Conservation (phyloP, 2,797 vertebrate species). For the Coregonus ussuriensis region DNA sequence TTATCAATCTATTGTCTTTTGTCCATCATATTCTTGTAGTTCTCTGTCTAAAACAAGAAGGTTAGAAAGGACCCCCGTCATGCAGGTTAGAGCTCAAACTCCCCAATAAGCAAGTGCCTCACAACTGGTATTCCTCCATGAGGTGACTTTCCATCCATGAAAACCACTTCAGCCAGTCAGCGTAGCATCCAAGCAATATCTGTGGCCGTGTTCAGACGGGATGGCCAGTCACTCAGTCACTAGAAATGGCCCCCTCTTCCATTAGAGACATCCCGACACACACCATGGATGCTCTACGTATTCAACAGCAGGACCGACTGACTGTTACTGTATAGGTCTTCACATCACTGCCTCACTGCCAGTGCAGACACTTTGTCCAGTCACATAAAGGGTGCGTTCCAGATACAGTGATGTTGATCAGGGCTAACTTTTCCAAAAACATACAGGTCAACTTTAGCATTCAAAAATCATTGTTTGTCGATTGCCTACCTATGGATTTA, state of each 20-base stretch:
- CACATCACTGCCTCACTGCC: conserved; percentile 1
- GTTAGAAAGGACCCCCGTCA: neutral
- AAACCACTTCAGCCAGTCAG: neutral
- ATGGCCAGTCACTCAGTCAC: neutral
- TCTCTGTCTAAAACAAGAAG: neutral
- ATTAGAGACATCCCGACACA: neutral
- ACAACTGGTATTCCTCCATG: conserved; percentile 3
- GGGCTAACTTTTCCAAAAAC: too few relatives aligned
- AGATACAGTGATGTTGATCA: neutral
- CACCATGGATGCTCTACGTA: neutral
- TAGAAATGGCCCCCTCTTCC: conserved; percentile 2
- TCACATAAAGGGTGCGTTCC: neutral
- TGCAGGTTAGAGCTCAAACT: neutral
- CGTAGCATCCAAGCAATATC: neutral
- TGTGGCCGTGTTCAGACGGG: neutral
- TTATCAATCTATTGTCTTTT: neutral
- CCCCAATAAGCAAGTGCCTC: conserved; percentile 12
- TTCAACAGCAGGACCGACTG: neutral
- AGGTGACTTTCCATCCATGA: conserved; percentile 1
- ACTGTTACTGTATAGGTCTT: conserved; percentile 7
- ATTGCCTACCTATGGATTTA: neutral
- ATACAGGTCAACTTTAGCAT: neutral
- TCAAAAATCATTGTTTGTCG: neutral
- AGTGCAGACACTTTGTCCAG: neutral
- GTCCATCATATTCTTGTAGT: neutral